phyloP scores from a whole-genome alignment of 1,140 invertebrate species.

The Hycleus phaleratus region DNA sequence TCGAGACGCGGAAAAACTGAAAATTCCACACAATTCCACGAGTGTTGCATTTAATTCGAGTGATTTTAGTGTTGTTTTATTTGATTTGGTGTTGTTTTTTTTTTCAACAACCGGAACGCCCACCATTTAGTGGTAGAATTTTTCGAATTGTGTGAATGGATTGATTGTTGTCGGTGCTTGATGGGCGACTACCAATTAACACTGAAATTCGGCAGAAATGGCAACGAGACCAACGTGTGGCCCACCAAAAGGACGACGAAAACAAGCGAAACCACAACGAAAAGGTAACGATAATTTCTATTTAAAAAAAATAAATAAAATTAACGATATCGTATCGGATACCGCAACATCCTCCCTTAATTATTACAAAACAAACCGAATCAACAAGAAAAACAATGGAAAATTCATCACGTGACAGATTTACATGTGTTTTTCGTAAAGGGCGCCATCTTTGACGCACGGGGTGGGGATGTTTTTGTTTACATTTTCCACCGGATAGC shows the following conservation, averaged over 20 bases:
- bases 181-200: constrained; percentile 26
- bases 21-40: not conserved
- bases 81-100: not conserved
- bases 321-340: not conserved
- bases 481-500: not conserved
- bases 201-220: constrained; percentile 4
- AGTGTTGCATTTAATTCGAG: not conserved
- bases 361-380: not conserved
- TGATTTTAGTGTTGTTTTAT: not conserved
- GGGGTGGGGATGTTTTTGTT: constrained; percentile 13
- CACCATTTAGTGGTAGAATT: not conserved
- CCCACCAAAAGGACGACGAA: constrained; percentile 31
- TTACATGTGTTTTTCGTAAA: constrained; percentile 3
- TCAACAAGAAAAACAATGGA: not conserved
- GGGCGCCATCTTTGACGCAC: constrained; percentile 10
- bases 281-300: constrained; percentile 27
- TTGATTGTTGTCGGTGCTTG: constrained; percentile 20
- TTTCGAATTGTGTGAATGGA: constrained; percentile 1
- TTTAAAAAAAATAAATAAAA: not conserved
- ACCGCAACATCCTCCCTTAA: not conserved
- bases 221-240: constrained; percentile 23
- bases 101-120: not conserved
- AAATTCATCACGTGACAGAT: not conserved
- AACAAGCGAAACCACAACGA: constrained; percentile 39
- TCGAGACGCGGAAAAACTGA: not conserved